A percentile compares a stretch with the other conserved stretches of the same genome.
These are phyloP conservation scores for Spea multiplicata DNA, from an alignment of 2,113 vertebrate genomes.

Conservation along the genomic window DNA sequence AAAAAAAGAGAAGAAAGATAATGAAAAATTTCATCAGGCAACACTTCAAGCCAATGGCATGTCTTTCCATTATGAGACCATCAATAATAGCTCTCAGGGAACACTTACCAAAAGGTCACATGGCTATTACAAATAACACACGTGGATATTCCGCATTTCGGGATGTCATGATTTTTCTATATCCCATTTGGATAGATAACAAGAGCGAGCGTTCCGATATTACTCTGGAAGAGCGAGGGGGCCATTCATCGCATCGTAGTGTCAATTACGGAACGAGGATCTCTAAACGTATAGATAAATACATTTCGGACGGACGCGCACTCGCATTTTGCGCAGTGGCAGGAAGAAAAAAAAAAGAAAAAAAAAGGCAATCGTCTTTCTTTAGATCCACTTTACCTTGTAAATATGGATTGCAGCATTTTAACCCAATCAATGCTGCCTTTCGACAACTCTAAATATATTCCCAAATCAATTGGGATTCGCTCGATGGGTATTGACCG, in stretches of 20 bases:
- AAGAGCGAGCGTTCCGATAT: not conserved
- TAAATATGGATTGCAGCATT: slow-evolving; percentile 18
- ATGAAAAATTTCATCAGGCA: slow-evolving; percentile 4
- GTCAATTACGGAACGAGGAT: not conserved
- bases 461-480: slow-evolving; percentile 17
- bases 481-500: slow-evolving; percentile 4
- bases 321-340: not conserved
- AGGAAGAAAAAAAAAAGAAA: no score
- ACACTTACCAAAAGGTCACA: slow-evolving; percentile 35
- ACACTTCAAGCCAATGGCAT: slow-evolving; percentile 36
- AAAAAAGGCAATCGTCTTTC: not conserved
- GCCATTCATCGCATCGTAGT: not conserved
- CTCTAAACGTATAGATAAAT: not conserved
- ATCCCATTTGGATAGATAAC: slow-evolving; percentile 30
- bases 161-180: slow-evolving; percentile 16
- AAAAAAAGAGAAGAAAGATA: not conserved
- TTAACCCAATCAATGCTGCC: slow-evolving; percentile 24
- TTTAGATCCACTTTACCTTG: not conserved
- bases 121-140: slow-evolving; percentile 31
- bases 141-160: slow-evolving; percentile 11
- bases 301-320: not conserved
- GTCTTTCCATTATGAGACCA: slow-evolving; percentile 27
- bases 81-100: slow-evolving; percentile 29
- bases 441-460: slow-evolving; percentile 9
- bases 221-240: not conserved